Evolutionary conservation across 2,113 vertebrate genomes (phyloP).

Genomic region (Corythoichthys haematopterus): DNA sequence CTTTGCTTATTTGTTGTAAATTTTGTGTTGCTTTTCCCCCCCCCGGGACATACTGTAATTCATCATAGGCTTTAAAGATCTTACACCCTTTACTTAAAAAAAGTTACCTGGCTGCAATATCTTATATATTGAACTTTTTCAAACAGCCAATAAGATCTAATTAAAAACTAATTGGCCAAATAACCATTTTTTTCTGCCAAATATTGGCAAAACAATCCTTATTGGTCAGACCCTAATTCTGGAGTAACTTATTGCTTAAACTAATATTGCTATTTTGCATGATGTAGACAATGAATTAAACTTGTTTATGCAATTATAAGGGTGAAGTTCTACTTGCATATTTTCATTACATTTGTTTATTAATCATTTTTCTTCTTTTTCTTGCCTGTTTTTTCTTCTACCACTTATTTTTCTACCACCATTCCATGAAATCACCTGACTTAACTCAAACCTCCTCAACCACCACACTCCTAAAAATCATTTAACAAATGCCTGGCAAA

Average conservation of each 20-base stretch:
- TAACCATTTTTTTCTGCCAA: too few relatives aligned
- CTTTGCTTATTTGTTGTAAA: constrained; percentile 25
- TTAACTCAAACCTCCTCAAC: constrained; percentile 16
- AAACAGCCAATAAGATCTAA: too few relatives aligned
- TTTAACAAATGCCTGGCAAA: constrained; percentile 18
- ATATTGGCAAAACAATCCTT: too few relatives aligned
- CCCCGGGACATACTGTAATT: neutral
- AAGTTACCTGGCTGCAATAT: neutral
- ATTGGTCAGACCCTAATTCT: neutral
- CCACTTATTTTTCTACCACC: constrained; percentile 35
- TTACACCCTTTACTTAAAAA: neutral
- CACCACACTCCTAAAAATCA: constrained; percentile 21
- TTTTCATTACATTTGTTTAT: constrained; percentile 56
- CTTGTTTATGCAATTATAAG: neutral
- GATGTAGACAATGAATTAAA: neutral
- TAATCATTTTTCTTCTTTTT: constrained; percentile 57
- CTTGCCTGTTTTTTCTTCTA: constrained; percentile 44
- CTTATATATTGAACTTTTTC: neutral
- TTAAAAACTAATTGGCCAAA: too few relatives aligned
- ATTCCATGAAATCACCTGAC: constrained; percentile 39
- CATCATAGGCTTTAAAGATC: neutral
- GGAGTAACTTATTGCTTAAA: neutral
- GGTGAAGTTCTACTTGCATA: constrained; percentile 31
- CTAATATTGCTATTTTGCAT: too few relatives aligned
- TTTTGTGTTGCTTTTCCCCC: constrained; percentile 6